These are phyloP conservation scores for Micrasema minimum DNA, from an alignment of 1,140 invertebrate species.

Conservation along the genomic window DNA sequence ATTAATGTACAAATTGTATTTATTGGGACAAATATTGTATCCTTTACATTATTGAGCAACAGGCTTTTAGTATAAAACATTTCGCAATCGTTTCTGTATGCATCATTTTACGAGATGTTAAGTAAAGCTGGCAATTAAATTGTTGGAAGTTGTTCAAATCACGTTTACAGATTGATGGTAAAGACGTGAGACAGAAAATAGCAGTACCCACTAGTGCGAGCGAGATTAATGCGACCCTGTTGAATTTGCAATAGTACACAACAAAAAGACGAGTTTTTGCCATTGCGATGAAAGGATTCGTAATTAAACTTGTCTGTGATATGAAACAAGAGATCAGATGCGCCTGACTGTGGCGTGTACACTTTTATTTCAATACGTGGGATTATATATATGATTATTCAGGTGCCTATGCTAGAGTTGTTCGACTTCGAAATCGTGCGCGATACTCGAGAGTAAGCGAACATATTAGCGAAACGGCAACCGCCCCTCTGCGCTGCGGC, in stretches of 20 bases:
- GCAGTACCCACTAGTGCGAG: constrained; percentile 9
- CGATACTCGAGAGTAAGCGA: no score
- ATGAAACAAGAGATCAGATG: constrained; percentile 37
- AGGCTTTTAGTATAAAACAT: no score
- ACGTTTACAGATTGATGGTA: constrained; percentile 12
- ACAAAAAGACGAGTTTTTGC: constrained; percentile 21
- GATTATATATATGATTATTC: background rate
- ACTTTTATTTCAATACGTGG: constrained; percentile 30
- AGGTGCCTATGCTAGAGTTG: background rate
- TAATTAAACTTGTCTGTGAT: constrained; percentile 44
- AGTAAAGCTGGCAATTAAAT: background rate
- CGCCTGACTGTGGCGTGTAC: constrained; percentile 22
- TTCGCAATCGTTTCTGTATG: background rate
- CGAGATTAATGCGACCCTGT: background rate
- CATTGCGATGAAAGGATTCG: constrained; percentile 40
- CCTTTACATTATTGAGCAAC: no score
- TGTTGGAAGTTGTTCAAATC: constrained; percentile 6
- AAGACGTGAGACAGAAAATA: background rate
- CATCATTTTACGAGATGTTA: no score
- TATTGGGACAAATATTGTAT: no score
- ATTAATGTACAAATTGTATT: no score
- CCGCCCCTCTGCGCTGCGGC: no score
- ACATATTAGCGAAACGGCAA: no score
- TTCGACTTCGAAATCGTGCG: no score
- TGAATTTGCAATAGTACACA: constrained; percentile 13